Percentiles rank a stretch among this genome's conserved stretches.
phyloP scores from a whole-genome alignment of 2,113 vertebrate genomes.

The Camelus bactrianus region DNA sequence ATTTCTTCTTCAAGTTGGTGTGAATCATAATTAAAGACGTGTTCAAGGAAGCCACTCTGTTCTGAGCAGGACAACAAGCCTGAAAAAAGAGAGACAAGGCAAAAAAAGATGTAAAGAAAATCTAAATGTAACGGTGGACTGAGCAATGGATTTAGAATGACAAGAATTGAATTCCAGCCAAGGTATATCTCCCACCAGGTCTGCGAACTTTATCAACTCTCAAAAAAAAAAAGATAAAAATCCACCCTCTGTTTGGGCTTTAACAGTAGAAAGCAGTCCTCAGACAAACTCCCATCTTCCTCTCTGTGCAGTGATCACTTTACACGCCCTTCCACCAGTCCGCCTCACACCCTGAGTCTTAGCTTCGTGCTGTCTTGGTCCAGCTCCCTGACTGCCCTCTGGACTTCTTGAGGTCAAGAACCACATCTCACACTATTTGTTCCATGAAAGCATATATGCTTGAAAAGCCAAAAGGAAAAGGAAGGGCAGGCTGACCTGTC shows the following conservation, averaged over 20 bases:
- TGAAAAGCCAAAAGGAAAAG: background rate
- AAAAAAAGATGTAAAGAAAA: slow-evolving; percentile 10
- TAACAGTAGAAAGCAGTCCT: background rate
- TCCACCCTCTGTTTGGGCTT: background rate
- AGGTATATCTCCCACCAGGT: background rate
- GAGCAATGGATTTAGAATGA: background rate
- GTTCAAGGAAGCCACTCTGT: slow-evolving; percentile 62
- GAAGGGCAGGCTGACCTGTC: background rate
- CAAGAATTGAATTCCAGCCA: background rate
- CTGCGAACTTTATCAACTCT: background rate
- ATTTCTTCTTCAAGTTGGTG: slow-evolving; percentile 86
- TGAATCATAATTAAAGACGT: slow-evolving; percentile 86
- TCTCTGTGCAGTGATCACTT: background rate
- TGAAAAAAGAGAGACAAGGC: slow-evolving; percentile 65
- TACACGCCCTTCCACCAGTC: background rate
- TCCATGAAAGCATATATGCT: background rate
- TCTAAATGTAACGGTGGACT: background rate
- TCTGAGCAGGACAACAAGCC: slow-evolving; percentile 72
- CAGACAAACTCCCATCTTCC: background rate
- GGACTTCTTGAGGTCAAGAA: background rate
- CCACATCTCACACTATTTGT: background rate
- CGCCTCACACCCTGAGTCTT: background rate
- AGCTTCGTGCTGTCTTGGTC: background rate
- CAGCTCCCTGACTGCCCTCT: background rate
- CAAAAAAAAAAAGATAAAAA: background rate